Base-by-base conservation (phyloP, 2,888 invertebrate genomes). In the Aporophyla lueneburgensis region DNA sequence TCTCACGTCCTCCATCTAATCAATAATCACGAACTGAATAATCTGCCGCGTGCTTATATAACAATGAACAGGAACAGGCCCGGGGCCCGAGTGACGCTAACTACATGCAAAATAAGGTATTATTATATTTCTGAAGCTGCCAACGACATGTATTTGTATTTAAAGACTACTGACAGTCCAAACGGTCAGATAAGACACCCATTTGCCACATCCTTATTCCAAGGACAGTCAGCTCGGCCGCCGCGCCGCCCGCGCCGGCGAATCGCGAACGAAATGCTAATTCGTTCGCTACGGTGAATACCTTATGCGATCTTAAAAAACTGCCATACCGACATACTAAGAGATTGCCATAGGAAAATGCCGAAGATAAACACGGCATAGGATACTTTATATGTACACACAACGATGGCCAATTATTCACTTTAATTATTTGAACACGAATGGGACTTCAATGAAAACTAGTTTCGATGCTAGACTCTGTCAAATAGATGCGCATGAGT, bases 151-250 rank as follows among this genome's bases (percentile, higher is more conserved):
- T 85, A 84, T 86, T 87, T 86, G 80, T 85, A 85, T 86, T 86
- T 77, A 74, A 72, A 88, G 89, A 81, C 85, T 88, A 89, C 89
- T 90, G 86, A 88, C 91, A 89, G 87, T 90, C 89, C 87, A 92
- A 93, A 91, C 89, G 90, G 90, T 85, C 91, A 91, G 92, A 93
- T 94, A 93, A 93, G 90, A 91, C 92, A 88, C 87, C 90, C 89
- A 92, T 93, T 94, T 91, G 92, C 91, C 87, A 95, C 94, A 96
- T 96, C 96, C 96, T 95, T 94, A 95, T 95, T 94, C 94, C 96
- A 96, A 96, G 96, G 96, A 95, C 96, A 92, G 87, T 84, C 91
- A 88, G 87, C 83, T 88, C 85, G 90, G 84, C n/a, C 69, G 80
- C 33, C 59, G 19, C 59, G 19, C 72, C 78, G 85, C 71, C 74